Percentiles rank a stretch among this genome's conserved stretches.
phyloP scores from a whole-genome alignment of 30 jellyfish, hydroid and myxozoan genomes.

The Rhopilema esculentum region DNA sequence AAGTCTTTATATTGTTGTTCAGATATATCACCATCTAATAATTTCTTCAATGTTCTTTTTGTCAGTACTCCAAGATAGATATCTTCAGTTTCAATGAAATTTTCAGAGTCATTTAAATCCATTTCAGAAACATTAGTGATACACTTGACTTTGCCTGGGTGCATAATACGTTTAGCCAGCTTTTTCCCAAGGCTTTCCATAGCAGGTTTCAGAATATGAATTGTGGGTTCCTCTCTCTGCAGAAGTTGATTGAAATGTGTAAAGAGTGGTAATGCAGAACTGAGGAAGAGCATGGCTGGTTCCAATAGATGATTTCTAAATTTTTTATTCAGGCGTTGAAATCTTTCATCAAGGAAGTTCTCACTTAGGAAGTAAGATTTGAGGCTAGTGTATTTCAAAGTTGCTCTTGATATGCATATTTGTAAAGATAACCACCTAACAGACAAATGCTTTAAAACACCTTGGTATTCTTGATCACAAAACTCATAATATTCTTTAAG shows the following conservation, averaged over 20 bases:
- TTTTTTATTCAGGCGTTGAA: slow-evolving; percentile 27
- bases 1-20: slow-evolving; percentile 27
- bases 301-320: slow-evolving; percentile 49
- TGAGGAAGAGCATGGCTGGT: slow-evolving; percentile 6
- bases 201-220: slow-evolving; percentile 52
- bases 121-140: slow-evolving; percentile 11
- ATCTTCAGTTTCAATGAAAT: slow-evolving; percentile 21
- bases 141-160: slow-evolving; percentile 34
- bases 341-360: slow-evolving; percentile 42
- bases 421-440: slow-evolving; percentile 68
- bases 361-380: slow-evolving; percentile 54
- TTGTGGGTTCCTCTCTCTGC: slow-evolving; percentile 64
- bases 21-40: slow-evolving; percentile 57
- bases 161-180: slow-evolving; percentile 55
- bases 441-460: slow-evolving; percentile 40
- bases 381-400: slow-evolving; percentile 25
- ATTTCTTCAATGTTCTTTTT: not conserved
- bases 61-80: slow-evolving; percentile 56
- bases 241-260: slow-evolving; percentile 58
- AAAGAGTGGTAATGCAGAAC: slow-evolving; percentile 51
- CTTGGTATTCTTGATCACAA: slow-evolving; percentile 57
- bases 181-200: slow-evolving; percentile 60
- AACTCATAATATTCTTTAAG: slow-evolving; percentile 59
- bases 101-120: slow-evolving; percentile 35
- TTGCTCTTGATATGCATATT: slow-evolving; percentile 41